Base-by-base conservation (phyloP, 64 coral and sea anemone genomes). In the Astreopora myriophthalma region DNA sequence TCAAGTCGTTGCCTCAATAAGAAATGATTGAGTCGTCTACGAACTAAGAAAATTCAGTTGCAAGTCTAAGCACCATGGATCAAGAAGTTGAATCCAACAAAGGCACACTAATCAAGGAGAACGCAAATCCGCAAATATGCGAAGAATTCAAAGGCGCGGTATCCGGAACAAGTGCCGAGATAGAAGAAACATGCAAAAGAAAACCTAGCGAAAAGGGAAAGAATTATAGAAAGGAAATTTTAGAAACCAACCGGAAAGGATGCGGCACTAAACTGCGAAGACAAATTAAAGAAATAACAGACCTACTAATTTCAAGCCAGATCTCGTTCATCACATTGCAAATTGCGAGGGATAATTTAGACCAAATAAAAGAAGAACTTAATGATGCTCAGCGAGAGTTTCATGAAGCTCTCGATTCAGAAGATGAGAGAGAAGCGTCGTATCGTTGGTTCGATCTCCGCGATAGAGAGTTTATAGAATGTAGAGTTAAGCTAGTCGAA, bases 401-500 rank as follows among this genome's bases (percentile, higher is more conserved):
- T 51, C 36, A 92, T 60, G 80, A 66, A 3, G 19, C 36, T 30
- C 80, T 92, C 20, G 65, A 92, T 14, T 36, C 69, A 5, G 49
- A 74, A 44, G 58, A 72, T 32, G 66, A 86, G 11, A 92, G 75
- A 60, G 23, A 68, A 30, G 22, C 55, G 19, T 73, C 48, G 16
- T 92, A 92, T 62, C 49, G 36, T 13, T 85, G 89, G 89, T 92
- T 84, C 44, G 89, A 92, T 40, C 5, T 92, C 8, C 61, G 46
- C 16, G 64, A 92, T 8, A 68, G 64, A 29, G 64, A 73, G 19
- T 35, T 28, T 42, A 73, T 74, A 5, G 77, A 92, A 57, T 35
- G 26, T 13, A 57, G 79, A 35, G 19, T 74, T 9, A 72, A 69
- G 12, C 27, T 92, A 1, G 82, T 39, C 16, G 89, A 92, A 32